phyloP scores from a whole-genome alignment of 1,140 invertebrate genomes.

The Zaprionus gabonicus region DNA sequence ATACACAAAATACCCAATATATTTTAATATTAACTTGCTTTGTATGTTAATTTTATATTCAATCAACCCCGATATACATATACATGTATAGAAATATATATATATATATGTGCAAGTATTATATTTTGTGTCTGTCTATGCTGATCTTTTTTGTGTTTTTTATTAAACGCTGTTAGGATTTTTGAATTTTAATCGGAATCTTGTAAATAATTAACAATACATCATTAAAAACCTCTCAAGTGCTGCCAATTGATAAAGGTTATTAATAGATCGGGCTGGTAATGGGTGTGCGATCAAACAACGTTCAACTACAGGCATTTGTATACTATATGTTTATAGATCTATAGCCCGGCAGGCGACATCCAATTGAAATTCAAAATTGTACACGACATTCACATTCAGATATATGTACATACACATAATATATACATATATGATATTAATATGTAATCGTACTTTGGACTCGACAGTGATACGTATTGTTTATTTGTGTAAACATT shows the following conservation, averaged over 20 bases:
- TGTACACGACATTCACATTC: neutral
- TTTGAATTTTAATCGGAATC: conserved; percentile 31
- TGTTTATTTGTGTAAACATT: neutral
- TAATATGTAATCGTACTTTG: neutral
- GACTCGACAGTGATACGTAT: neutral
- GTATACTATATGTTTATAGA: neutral
- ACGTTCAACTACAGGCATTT: neutral
- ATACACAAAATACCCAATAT: neutral
- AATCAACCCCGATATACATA: neutral
- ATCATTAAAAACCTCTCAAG: conserved; percentile 65
- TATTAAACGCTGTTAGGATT: conserved; percentile 16
- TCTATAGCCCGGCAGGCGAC: neutral
- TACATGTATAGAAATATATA: conserved; percentile 6
- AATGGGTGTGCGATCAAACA: neutral
- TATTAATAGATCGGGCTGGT: neutral
- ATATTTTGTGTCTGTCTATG: conserved; percentile 10
- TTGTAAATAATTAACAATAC: conserved; percentile 70
- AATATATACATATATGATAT: too few relatives aligned
- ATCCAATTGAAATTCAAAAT: neutral
- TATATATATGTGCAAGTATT: conserved; percentile 34
- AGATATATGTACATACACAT: too few relatives aligned
- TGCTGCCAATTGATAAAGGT: conserved; percentile 56
- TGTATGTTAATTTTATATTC: neutral
- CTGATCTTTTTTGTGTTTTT: conserved; percentile 30
- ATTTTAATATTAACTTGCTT: conserved; percentile 4